These are phyloP conservation scores for Araneus ventricosus DNA, from an alignment of 1,140 invertebrate genomes.

Conservation along the genomic window DNA sequence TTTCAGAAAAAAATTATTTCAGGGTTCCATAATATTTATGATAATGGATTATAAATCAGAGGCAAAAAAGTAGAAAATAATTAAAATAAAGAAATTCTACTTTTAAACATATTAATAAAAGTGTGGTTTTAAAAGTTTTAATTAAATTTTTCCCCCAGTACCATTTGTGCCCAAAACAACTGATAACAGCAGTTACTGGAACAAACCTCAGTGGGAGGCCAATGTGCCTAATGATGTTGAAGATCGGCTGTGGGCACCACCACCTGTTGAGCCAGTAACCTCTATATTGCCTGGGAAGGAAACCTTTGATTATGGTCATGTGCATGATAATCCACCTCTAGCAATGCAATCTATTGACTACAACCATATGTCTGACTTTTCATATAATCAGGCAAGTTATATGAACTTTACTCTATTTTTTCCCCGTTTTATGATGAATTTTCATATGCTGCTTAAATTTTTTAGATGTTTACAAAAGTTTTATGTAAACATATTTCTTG, in stretches of 20 bases:
- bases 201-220: conserved; percentile 54
- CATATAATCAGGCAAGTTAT: conserved; percentile 75
- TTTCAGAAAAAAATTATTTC: no score
- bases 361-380: conserved; percentile 77
- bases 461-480: no score
- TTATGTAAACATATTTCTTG: no score
- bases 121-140: background rate
- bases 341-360: conserved; percentile 76
- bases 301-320: conserved; percentile 76
- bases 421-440: no score
- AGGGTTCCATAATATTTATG: no score
- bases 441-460: no score
- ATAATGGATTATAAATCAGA: no score
- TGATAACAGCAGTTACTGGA: conserved; percentile 49
- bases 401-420: background rate
- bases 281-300: conserved; percentile 54
- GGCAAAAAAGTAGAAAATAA: no score
- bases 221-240: conserved; percentile 48
- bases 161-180: conserved; percentile 33
- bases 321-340: conserved; percentile 72
- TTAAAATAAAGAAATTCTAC: no score
- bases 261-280: conserved; percentile 79
- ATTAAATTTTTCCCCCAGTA: background rate
- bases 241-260: conserved; percentile 61
- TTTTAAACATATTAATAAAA: no score